A percentile compares a stretch with the other conserved stretches of the same genome.
These are phyloP conservation scores for Volucella zonaria DNA, from an alignment of 2,888 invertebrate genomes.

Conservation along the genomic window DNA sequence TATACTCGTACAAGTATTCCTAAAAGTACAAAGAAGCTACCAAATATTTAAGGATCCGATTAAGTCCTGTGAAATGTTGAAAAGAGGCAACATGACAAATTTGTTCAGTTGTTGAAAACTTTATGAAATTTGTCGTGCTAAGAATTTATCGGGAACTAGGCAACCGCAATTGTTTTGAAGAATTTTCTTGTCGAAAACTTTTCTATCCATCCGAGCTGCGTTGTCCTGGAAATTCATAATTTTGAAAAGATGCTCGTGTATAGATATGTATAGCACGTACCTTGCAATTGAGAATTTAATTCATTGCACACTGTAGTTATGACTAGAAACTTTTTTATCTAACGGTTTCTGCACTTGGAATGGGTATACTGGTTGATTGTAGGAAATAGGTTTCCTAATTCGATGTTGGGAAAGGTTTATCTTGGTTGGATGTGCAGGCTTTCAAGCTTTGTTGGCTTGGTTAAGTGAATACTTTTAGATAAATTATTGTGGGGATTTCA, in stretches of 20 bases:
- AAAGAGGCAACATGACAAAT: conserved; percentile 54
- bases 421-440: conserved; percentile 11
- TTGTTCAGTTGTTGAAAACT: conserved; percentile 47
- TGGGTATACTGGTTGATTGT: background rate
- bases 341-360: background rate
- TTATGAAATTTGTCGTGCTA: conserved; percentile 66
- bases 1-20: background rate
- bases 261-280: conserved; percentile 32
- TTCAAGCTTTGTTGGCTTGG: background rate
- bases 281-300: conserved; percentile 54
- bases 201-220: conserved; percentile 30
- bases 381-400: conserved; percentile 10
- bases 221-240: conserved; percentile 24
- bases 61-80: conserved; percentile 61
- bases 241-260: conserved; percentile 32
- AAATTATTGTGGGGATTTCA: too few relatives aligned
- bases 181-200: conserved; percentile 17
- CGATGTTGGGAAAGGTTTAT: conserved; percentile 8
- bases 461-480: too few relatives aligned
- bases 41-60: conserved; percentile 64
- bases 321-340: conserved; percentile 4
- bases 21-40: conserved; percentile 15
- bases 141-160: conserved; percentile 52
- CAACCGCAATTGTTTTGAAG: conserved; percentile 1
- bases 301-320: conserved; percentile 46